phyloP scores from a whole-genome alignment of 1,140 invertebrate species.

The Drosophila kohkoa region DNA sequence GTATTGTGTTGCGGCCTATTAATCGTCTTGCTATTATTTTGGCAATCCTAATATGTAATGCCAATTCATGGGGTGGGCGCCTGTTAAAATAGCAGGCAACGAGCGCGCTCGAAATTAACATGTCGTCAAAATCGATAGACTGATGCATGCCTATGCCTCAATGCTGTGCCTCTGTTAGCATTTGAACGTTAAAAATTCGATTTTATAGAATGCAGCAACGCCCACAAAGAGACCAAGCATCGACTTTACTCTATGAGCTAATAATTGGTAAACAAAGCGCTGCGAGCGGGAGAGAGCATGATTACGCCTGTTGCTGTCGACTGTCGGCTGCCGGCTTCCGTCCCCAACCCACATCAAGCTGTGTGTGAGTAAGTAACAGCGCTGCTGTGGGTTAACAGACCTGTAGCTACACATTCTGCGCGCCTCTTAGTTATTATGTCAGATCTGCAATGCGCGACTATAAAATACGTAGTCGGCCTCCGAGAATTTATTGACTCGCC shows the following conservation, averaged over 20 bases:
- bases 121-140: conserved; percentile 65
- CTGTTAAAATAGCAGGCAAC: conserved; percentile 69
- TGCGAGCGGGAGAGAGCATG: conserved; percentile 10
- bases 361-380: conserved; percentile 55
- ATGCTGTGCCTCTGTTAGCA: conserved; percentile 74
- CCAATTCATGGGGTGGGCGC: conserved; percentile 78
- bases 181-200: conserved; percentile 84
- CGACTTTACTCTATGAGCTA: conserved; percentile 18
- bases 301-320: not conserved
- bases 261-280: conserved; percentile 12
- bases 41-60: conserved; percentile 81
- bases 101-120: conserved; percentile 68
- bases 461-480: conserved; percentile 78
- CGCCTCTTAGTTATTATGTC: conserved; percentile 84
- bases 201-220: conserved; percentile 83
- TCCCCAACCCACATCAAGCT: not conserved
- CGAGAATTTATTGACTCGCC: conserved; percentile 83
- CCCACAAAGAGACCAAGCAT: conserved; percentile 54
- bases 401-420: conserved; percentile 72
- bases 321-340: too few relatives aligned
- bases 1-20: conserved; percentile 39
- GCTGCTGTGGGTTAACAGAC: conserved; percentile 59
- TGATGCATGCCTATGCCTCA: conserved; percentile 28
- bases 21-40: conserved; percentile 84
- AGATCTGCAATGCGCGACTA: conserved; percentile 84